Evolutionary conservation across 2,113 vertebrate species (phyloP), one percentile per base, ranked within the genome.

Genomic region (Gobiocypris rarus): DNA sequence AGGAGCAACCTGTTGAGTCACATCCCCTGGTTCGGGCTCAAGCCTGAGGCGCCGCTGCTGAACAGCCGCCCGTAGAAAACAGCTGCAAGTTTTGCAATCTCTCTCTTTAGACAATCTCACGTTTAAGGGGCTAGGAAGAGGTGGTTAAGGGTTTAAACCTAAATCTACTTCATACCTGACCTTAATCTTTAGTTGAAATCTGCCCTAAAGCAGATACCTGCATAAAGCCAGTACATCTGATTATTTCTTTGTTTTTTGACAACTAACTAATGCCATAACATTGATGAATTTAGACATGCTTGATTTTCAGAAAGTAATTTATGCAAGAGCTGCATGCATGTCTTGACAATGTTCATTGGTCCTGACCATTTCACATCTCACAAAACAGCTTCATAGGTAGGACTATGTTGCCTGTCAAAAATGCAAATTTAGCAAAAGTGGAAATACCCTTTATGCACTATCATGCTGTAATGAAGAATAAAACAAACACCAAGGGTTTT

Each of bases 1-100:
- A 54, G 54, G 69, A 61, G 34, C 43, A 63, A 75, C 82, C 82
- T 83, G 82, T 83, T 75, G 26, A 83, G 82, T 83, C 82, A 52
- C 41, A 83, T 83, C 56, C 82, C 19, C 5, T 50, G 56, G 54
- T 75, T 75, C 19, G 22, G 38, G 38, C 28, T 50, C 15, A 24
- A 43, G 52, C 75, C 75, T 58, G 6, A 77, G 75, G 75, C 34
- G 4, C 10, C 3, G 17, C 48, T 75, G 31, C 34, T 69, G 19
- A 41, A 73, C 41, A 73, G 13, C 69, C 41, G 1, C 9, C 50
- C 3, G 31, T 34, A 58, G 5, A 38, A 56, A 58, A 34, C 52
- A 56, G 19, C 26, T 58, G 31, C 52, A 38, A 0, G 52, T 38
- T 76, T 76, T 58, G 28, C 48, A 76, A 76, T 58, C 31, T 2